Conservation (phyloP, 2,113 vertebrate species). For the Perca schrenkii region DNA sequence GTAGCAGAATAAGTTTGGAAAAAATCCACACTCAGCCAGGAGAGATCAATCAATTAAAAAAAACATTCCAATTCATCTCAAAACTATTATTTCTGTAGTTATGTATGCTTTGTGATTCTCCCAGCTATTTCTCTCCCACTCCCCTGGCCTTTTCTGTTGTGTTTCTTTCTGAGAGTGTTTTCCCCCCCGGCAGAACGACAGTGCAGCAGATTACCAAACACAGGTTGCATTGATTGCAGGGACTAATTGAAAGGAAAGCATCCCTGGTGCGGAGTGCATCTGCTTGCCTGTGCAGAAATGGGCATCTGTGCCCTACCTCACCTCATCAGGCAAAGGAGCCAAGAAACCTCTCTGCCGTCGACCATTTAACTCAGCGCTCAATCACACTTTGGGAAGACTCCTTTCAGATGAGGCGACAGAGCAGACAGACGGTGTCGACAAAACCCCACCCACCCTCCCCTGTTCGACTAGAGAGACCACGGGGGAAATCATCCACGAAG, state of each 20-base stretch:
- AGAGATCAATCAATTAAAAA: slow-evolving; percentile 34
- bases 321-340: slow-evolving; percentile 72
- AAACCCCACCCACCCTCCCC: background rate
- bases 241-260: slow-evolving; percentile 82
- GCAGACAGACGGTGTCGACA: slow-evolving; percentile 46
- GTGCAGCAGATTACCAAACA: slow-evolving; percentile 73
- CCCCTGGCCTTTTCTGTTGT: slow-evolving; percentile 41
- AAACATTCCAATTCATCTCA: slow-evolving; percentile 34
- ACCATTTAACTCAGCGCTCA: slow-evolving; percentile 70
- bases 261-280: slow-evolving; percentile 66
- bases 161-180: slow-evolving; percentile 44
- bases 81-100: slow-evolving; percentile 36
- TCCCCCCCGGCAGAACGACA: slow-evolving; percentile 44
- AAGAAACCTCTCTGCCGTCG: slow-evolving; percentile 57
- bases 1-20: slow-evolving; percentile 15
- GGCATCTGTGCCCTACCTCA: slow-evolving; percentile 64
- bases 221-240: slow-evolving; percentile 79
- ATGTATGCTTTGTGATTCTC: slow-evolving; percentile 9
- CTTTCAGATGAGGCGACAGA: slow-evolving; percentile 55
- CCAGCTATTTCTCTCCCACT: slow-evolving; percentile 16
- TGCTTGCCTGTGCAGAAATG: slow-evolving; percentile 76
- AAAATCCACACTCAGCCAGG: slow-evolving; percentile 21
- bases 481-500: slow-evolving; percentile 78
- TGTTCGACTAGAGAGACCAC: slow-evolving; percentile 59
- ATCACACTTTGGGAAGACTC: slow-evolving; percentile 71